Evolutionary conservation across 35 echinoderm and acorn worm genomes (phyloP).

Genomic region (Ptychodera flava): DNA sequence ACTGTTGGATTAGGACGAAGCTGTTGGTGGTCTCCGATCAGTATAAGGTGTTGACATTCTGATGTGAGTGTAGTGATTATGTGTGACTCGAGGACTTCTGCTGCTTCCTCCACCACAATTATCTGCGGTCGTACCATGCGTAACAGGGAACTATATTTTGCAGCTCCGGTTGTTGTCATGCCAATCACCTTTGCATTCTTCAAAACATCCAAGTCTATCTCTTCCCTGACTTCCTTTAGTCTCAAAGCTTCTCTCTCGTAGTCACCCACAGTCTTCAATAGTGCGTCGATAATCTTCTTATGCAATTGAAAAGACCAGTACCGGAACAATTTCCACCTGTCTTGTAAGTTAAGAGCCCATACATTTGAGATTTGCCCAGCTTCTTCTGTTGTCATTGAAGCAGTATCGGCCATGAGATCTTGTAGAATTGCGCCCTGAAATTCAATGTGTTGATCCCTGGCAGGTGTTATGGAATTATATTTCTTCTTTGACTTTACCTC

Average conservation of each 20-base stretch:
- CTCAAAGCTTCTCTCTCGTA: conserved; percentile 33
- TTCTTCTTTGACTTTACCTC: too few species aligned
- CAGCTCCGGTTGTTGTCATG: conserved; percentile 86
- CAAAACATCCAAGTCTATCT: conserved; percentile 41
- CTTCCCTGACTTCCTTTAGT: conserved; percentile 38
- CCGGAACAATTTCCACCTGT: conserved; percentile 61
- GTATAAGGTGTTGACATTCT: conserved; percentile 67
- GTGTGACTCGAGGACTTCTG: conserved; percentile 85
- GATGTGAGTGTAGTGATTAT: conserved; percentile 48
- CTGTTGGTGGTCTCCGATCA: conserved; percentile 95
- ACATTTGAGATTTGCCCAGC: conserved; percentile 11
- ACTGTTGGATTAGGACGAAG: conserved; percentile 61
- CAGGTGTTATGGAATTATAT: too few species aligned
- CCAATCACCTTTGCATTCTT: conserved; percentile 59
- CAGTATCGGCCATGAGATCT: too few species aligned
- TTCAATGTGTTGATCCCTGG: too few species aligned
- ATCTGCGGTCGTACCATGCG: conserved; percentile 52
- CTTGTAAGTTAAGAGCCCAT: conserved; percentile 29
- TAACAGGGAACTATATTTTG: conserved; percentile 54
- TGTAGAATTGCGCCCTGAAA: too few species aligned
- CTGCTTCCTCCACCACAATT: conserved; percentile 88
- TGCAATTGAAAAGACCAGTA: conserved; percentile 31
- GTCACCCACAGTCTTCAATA: background rate
- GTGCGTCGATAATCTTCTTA: background rate
- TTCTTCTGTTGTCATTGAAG: background rate